Evolutionary conservation across 2,888 invertebrate genomes (phyloP), one percentile per base, ranked within the genome.

Genomic region (Lepeophtheirus nordmannii): DNA sequence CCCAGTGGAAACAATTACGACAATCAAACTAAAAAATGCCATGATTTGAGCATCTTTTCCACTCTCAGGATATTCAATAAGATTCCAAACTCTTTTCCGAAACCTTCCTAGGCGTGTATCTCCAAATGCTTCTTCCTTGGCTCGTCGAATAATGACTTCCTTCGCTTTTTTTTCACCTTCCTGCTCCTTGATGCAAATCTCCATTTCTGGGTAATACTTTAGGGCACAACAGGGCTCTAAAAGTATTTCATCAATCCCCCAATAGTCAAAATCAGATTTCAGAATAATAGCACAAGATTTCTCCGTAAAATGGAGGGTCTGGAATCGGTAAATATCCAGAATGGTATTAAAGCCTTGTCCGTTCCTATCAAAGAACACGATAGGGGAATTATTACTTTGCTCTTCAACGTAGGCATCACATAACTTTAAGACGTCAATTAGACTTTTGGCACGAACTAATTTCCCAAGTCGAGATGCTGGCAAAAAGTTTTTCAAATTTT

Each of bases 171-270:
- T 41, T 17, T 66, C 66, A 12, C 66, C 66, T 14, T 66, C 66
- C 41, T 41, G 17, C 37, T 66, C 66, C 17, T 58, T 66, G n/a
- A 38, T n/a, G 30, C 66, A 66, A 30, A 66, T 17, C 23, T 66
- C 66, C 17, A 66, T 66, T 37, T 66, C 59, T 20, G 66, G 66
- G 22, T 66, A 66, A 40, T 66, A 66, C 60, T 46, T 39, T 5
- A 66, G 60, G 5, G 66, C 66, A 38, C 66, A 66, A 39, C 66
- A 66, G 41, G 66, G 66, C 60, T 66, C 66, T 17, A 66, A 37
- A 11, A 59, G n/a, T 23, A 66, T n/a, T 41, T 66, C 66, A 30
- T 66, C 66, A 38, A 66, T 66, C 40, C 59, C 41, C 66, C 66
- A 66, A 37, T 60, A 66, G n/a, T 66, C 66, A 22, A 66, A 39